Evolutionary conservation across 2,888 invertebrate species (phyloP).

Genomic region (Drosophila kambysellisi): DNA sequence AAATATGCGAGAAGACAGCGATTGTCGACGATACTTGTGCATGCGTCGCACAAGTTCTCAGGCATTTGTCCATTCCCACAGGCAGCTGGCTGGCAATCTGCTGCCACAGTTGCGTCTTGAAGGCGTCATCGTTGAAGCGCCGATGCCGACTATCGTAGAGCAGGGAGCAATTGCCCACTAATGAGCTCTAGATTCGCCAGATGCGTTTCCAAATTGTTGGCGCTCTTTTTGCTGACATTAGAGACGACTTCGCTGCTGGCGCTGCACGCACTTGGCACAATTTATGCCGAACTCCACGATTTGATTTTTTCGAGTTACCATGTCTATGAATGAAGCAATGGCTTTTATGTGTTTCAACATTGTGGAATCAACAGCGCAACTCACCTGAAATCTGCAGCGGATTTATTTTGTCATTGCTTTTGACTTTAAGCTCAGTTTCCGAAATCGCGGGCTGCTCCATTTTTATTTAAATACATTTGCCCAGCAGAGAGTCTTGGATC

Average conservation of each 20-base stretch:
- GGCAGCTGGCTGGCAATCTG: conserved; percentile 60
- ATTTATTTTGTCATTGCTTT: not conserved
- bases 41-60: conserved; percentile 66
- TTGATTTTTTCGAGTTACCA: not conserved
- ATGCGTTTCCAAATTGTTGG: conserved; percentile 13
- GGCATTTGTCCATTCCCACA: conserved; percentile 54
- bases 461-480: not conserved
- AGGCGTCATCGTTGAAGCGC: conserved; percentile 58
- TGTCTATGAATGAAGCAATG: not conserved
- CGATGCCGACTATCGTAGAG: conserved; percentile 69
- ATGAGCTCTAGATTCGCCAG: conserved; percentile 62
- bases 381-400: conserved; percentile 7
- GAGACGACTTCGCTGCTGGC: not conserved
- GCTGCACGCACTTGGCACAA: not conserved
- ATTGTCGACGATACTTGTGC: conserved; percentile 49
- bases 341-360: not conserved
- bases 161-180: conserved; percentile 60
- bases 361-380: not conserved
- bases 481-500: too few species aligned
- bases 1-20: not conserved
- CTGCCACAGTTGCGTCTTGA: conserved; percentile 71
- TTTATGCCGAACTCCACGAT: not conserved
- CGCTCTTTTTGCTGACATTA: not conserved
- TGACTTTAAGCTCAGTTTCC: too few species aligned
- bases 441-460: not conserved